Evolutionary conservation across 2,888 invertebrate genomes (phyloP), one percentile per base, ranked within the genome.

Genomic region (Scaptomyza parva): DNA sequence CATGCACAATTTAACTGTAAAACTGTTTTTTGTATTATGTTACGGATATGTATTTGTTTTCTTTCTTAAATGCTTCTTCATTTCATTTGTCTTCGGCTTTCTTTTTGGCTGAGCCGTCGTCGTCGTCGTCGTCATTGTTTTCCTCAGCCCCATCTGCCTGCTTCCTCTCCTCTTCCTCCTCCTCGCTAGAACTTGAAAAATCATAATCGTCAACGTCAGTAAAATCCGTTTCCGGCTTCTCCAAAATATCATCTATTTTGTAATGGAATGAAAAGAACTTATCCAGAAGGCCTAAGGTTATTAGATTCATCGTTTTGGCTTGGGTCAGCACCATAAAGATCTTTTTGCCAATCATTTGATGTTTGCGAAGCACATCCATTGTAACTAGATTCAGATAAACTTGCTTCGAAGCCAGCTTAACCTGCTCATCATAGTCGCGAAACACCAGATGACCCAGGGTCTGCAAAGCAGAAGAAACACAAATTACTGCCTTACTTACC

Each of bases 1-100:
- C 57, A 51, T 63, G 77, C 68, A 62, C 82, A 79, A 84, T 80
- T 84, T 65, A 66, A 68, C 73, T 67, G 65, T 7, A 17, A 20
- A 33, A 11, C 39, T 48, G 55, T 3, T 37, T 55, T 55, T 51
- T 28, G 14, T 47, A 18, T 40, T 54, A n/a, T n/a, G 18, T 24
- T 35, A 37, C 17, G 1, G 18, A 20, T 20, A 20, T 14, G 2
- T 24, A 12, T 14, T 18, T 28, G 5, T 30, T 8, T 33, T 6
- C 14, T 40, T 35, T 22, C 43, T 45, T 60, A 80, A 57, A 47
- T 37, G 18, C 5, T 5, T 8, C 4, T 28, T 5, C 14, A 26
- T 26, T 26, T 1, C 7, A 26, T 26, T 3, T 7, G 4, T 26
- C 24, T 26, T 26, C 4, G n/a, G n/a, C 24, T 7, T 24, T 24